Base-by-base conservation (phyloP, 23 tunicate species). In the Halocynthia roretzi region DNA sequence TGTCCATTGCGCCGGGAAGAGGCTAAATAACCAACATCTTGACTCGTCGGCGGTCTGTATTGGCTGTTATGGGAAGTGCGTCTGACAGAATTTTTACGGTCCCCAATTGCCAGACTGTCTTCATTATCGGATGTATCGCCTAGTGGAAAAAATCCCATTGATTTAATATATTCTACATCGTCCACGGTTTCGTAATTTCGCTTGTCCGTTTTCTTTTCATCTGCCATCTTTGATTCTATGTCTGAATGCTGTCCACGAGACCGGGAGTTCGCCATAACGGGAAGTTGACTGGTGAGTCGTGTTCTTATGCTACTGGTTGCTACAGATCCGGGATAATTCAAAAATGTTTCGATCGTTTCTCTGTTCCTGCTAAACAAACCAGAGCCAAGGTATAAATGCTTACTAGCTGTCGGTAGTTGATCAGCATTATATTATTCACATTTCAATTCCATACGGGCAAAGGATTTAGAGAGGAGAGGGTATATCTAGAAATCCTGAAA, bases 151-250 rank as follows among this genome's bases (percentile, higher is more conserved):
- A 65, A 65, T 65, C 70, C 70, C 15, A 40, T 11, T 10, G 70
- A 11, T 65, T 65, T 5, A 8, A 85, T 85, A n/a, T 79, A 80
- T 50, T 53, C 75, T 63, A 85, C 83, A 54, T 85, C 82, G 80
- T 80, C 77, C 12, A 85, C 83, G 10, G 80, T 64, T 48, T 69
- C 84, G 65, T 85, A 85, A 60, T 85, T 72, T 54, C 70, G 52
- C 54, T 75, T 57, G 44, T 31, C 44, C 44, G 44, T 31, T 31
- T 31, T 31, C 44, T 31, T 31, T 31, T 31, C 44, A 31, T 31
- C 44, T 31, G 44, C 44, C 44, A 31, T 31, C 44, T 31, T 31
- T 4, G 44, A 31, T 31, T 31, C 44, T 31, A 31, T 31, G 44
- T 31, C 44, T 4, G 44, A 31, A 31, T 31, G 44, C 44, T 31